These are phyloP conservation scores for Eristalinus aeneus DNA, from an alignment of 2,888 invertebrate species.

Conservation along the genomic window DNA sequence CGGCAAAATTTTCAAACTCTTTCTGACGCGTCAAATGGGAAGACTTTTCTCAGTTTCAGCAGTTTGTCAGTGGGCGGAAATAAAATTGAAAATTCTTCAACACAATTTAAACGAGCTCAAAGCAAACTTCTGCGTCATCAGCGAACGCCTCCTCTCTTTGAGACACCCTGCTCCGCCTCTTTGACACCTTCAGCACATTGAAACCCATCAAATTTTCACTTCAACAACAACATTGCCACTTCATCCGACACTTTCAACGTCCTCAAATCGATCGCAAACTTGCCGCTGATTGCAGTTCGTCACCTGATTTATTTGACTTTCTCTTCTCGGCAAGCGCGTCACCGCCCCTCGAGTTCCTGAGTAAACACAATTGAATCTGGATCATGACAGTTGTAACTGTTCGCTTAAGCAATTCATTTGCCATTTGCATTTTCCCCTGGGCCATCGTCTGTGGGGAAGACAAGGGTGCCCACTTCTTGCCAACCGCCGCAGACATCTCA, in stretches of 20 bases:
- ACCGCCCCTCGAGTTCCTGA: not conserved
- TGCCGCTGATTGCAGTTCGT: not conserved
- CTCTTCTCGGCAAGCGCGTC: not conserved
- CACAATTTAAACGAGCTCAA: too few species aligned
- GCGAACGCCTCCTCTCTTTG: not conserved
- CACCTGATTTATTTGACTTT: not conserved
- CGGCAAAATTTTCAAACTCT: too few species aligned
- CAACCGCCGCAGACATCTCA: not conserved
- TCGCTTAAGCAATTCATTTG: not conserved
- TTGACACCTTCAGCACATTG: not conserved
- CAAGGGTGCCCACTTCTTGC: not conserved
- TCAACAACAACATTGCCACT: not conserved
- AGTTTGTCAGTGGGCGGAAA: too few species aligned
- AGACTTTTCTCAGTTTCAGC: too few species aligned
- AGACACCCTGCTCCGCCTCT: not conserved
- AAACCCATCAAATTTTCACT: not conserved
- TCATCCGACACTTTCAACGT: not conserved
- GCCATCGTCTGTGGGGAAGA: not conserved
- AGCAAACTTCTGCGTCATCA: not conserved
- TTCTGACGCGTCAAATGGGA: too few species aligned
- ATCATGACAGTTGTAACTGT: not conserved
- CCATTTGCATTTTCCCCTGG: not conserved
- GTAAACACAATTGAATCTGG: not conserved
- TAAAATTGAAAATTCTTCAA: too few species aligned
- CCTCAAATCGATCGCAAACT: not conserved